Percentiles rank a stretch among this genome's conserved stretches.
phyloP scores from a whole-genome alignment of 2,888 invertebrate species.

The Hyles lineata region DNA sequence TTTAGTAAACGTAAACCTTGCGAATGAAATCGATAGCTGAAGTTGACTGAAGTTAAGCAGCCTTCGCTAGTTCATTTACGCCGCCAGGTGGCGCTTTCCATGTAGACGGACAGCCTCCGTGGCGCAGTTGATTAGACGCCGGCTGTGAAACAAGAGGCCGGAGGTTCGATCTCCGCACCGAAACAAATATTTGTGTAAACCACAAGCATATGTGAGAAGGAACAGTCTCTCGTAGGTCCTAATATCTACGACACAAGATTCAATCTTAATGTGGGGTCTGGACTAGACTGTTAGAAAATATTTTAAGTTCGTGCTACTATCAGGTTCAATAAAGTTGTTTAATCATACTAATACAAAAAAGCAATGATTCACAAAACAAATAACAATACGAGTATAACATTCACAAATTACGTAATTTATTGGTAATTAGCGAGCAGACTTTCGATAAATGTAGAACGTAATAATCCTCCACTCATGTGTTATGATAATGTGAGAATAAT shows the following conservation, averaged over 20 bases:
- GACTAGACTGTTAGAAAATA: too few relatives aligned
- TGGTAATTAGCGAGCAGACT: not conserved
- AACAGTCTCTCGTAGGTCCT: too few relatives aligned
- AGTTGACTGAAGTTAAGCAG: not conserved
- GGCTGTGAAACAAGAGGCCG: too few relatives aligned
- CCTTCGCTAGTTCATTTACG: not conserved
- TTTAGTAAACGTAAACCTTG: not conserved
- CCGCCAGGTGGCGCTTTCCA: constrained; percentile 11
- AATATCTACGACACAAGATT: too few relatives aligned
- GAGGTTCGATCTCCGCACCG: too few relatives aligned
- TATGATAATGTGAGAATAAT: constrained; percentile 10
- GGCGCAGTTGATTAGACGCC: too few relatives aligned
- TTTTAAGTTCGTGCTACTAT: too few relatives aligned
- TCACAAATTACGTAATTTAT: not conserved
- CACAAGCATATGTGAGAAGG: too few relatives aligned
- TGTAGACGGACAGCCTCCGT: not conserved
- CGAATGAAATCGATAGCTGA: not conserved
- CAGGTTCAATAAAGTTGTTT: too few relatives aligned
- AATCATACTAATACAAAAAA: not conserved
- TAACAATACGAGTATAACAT: not conserved
- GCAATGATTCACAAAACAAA: not conserved
- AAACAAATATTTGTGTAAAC: too few relatives aligned
- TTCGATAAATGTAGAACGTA: not conserved
- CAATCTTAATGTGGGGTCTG: too few relatives aligned
- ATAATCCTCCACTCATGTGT: not conserved